Base-by-base conservation (phyloP, 2,888 invertebrate genomes). In the Augochlorella aurata region DNA sequence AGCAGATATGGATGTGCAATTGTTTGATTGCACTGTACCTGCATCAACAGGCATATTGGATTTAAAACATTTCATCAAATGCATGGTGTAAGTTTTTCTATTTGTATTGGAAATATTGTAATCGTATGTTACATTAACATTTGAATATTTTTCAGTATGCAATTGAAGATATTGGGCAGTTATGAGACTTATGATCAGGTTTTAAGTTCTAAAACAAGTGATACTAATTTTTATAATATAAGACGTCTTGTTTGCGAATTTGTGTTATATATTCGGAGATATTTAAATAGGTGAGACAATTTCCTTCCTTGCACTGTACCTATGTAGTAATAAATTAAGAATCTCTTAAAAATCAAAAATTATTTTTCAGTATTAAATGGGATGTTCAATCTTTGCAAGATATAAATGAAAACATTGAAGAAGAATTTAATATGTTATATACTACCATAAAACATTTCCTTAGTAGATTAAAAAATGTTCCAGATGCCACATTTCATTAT, bases 401-500 rank as follows among this genome's bases (percentile, higher is more conserved):
- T 71, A 72, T 90, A 61, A 83, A 83, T 44, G 71, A 87, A 70
- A 84, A 90, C 54, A 84, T 91, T 18, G 90, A 91, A 79, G 87
- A 90, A 61, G 88, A 92, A 24, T 85, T 93, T 9, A 88, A 90
- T 47, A 87, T 88, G 65, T 85, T 92, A 54, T 81, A 92, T n/a
- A 47, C 65, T 2, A 82, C 84, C 9, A 77, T 93, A 24, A 89
- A 90, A 7, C 87, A 78, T 72, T 93, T 91, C 68, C 84, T 92
- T 14, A 85, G 72, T 38, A 88, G 90, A 69, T 81, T 94, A 24
- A 89, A 87, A 18, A 83, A 84, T 75, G 89, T 94, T 24, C 93
- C 94, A 58, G 93, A 94, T 82, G 92, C 92, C 44, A 90, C 93
- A 54, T 92, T 94, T 78, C 91, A 93, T 81, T 94, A 94, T 87